A percentile compares a stretch with the other conserved stretches of the same genome.
Conservation (phyloP, 2,797 vertebrate species). For the Scarus forsteni region DNA sequence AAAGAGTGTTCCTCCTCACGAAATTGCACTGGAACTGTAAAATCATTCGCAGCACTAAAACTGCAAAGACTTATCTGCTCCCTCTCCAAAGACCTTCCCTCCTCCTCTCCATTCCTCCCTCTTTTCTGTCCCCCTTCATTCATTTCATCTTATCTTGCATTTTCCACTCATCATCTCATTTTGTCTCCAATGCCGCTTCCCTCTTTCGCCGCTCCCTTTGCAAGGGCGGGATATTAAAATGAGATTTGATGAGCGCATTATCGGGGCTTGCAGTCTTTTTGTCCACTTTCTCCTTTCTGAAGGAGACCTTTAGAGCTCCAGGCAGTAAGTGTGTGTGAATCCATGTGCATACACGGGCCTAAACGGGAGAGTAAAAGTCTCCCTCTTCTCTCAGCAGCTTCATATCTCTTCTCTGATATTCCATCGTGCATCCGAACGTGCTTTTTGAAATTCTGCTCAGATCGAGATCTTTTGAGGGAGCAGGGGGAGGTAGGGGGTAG, state of each 20-base stretch:
- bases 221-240: constrained; percentile 79
- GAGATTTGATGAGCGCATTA: constrained; percentile 82
- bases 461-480: constrained; percentile 47
- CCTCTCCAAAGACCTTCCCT: constrained; percentile 36
- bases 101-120: constrained; percentile 21
- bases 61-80: constrained; percentile 74
- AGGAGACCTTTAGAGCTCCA: constrained; percentile 67
- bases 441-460: constrained; percentile 70
- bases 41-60: constrained; percentile 78
- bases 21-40: constrained; percentile 77
- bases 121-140: constrained; percentile 51
- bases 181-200: constrained; percentile 53
- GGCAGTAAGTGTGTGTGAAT: constrained; percentile 30
- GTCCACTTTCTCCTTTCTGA: constrained; percentile 75
- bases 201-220: constrained; percentile 63
- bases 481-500: constrained; percentile 15
- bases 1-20: constrained; percentile 74
- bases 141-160: constrained; percentile 79
- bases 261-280: constrained; percentile 69
- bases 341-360: constrained; percentile 14
- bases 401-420: constrained; percentile 60
- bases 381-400: constrained; percentile 30
- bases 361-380: constrained; percentile 38
- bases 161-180: constrained; percentile 73
- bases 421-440: constrained; percentile 37